Evolutionary conservation across 2,113 vertebrate genomes (phyloP), one percentile per base, ranked within the genome.

Genomic region (Paradoxurus hermaphroditus): DNA sequence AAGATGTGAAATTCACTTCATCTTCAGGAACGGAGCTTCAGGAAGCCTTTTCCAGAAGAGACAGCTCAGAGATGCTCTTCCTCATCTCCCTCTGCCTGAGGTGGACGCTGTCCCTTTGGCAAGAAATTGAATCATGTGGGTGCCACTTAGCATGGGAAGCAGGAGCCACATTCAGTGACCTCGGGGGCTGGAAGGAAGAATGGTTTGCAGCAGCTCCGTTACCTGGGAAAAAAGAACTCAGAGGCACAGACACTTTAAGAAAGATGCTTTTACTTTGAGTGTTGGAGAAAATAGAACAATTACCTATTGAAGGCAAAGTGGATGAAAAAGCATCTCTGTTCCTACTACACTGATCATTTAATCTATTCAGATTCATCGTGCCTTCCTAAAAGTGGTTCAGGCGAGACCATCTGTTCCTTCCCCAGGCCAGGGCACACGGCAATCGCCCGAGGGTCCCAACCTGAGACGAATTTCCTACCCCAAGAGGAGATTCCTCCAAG

Each of bases 211-310:
- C 41, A 53, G 53, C 94, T 49, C 78, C 77, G 21, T 91, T 86
- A 95, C 72, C 89, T 59, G n/a, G 86, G 53, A 68, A 36, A 73
- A 90, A 97, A 92, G 94, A 92, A 88, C 65, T 67, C 8, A 0
- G 83, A 95, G 77, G 84, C 67, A 53, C 62, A 39, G 83, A 11
- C 82, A 68, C 96, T 96, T 91, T 94, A 93, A 86, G 93, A 93
- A 93, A 95, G 95, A 93, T 86, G 93, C 95, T 97, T 97, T 97
- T 83, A 96, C 86, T 83, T 67, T 41, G 91, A 86, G 78, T 93
- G 53, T 81, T 95, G 91, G 78, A 95, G 97, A 86, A 97, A 97
- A 96, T 95, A 86, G 85, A 97, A 94, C 90, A 97, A 96, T 94
- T 96, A 95, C 95, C 97, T 89, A 70, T 56, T 97, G 88, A 97